Base-by-base conservation (phyloP, 1,140 invertebrate species). In the Parasteatoda tepidariorum region DNA sequence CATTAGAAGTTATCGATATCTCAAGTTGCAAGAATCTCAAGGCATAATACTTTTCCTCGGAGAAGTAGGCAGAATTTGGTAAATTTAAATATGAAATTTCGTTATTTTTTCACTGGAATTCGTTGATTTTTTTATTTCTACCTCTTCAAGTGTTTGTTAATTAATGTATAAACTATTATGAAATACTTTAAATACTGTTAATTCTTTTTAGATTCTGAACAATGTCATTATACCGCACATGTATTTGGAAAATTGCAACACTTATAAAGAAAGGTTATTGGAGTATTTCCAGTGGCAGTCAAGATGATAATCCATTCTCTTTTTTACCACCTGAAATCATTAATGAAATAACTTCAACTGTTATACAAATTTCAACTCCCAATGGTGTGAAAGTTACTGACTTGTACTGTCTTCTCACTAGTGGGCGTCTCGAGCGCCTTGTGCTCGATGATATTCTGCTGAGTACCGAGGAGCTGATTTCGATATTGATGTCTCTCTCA, bases 401-500 rank as follows among this genome's bases (percentile, higher is more conserved):
- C 34, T n/a, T 83, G 18, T 66, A 83, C 18, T 28, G 26, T 9
- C 26, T 83, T 22, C 26, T 83, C 13, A 73, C 70, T 6, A 83
- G 81, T 64, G 81, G 70, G 0, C 57, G 81, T 4, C 28, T 83
- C 0, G 54, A 64, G 34, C 18, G 66, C n/a, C 74, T 83, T 31
- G 74, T 64, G 34, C 24, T 83, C 4, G 68, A 74, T 13, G 61
- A 83, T 55, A 26, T 83, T 11, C 38, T 73, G 15, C 11, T 83
- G 0, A 73, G 15, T 3, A 54, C 31, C 2, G 81, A 83, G 34
- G 81, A 54, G 3, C 41, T 83, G 2, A 26, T 74, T 26, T 48
- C 68, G 0, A 83, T 83, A 33, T 30, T 83, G 2, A 83, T 74
- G 70, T 54, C 57, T 1, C 68, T 83, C 22, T 83, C 81, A 0